Percentiles rank a stretch among this genome's conserved stretches.
phyloP scores from a whole-genome alignment of 2,797 vertebrate genomes.

The Pseudotriccus pelzelni region DNA sequence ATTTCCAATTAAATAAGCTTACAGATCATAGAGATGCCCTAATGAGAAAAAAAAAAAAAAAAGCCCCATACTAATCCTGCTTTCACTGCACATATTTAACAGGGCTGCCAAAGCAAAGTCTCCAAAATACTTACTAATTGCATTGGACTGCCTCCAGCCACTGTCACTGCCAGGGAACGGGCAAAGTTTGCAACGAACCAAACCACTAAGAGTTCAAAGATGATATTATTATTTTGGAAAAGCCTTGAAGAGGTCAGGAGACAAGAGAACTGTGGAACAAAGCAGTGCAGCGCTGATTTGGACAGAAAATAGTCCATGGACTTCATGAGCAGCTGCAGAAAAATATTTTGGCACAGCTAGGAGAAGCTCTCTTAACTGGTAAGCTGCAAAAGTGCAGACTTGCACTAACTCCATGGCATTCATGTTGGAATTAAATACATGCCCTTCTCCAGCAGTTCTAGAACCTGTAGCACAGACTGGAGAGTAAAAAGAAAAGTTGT shows the following conservation, averaged over 20 bases:
- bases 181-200: not conserved
- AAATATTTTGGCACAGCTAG: not conserved
- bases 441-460: not conserved
- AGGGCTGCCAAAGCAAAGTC: conserved; percentile 26
- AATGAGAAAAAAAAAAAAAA: conserved; percentile 3
- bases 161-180: conserved; percentile 5
- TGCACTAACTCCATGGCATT: not conserved
- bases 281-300: not conserved
- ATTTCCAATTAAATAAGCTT: conserved; percentile 50
- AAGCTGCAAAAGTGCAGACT: not conserved
- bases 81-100: conserved; percentile 46
- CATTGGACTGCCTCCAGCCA: conserved; percentile 29
- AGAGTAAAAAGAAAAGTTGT: not conserved
- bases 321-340: not conserved
- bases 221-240: not conserved
- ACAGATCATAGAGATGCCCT: conserved; percentile 28
- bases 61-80: not conserved
- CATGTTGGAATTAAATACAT: not conserved
- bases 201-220: not conserved
- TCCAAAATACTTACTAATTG: conserved; percentile 55
- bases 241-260: not conserved
- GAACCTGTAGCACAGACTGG: not conserved
- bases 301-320: not conserved
- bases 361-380: not conserved
- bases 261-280: not conserved